These are phyloP conservation scores for Clamator glandarius DNA, from an alignment of 2,797 vertebrate genomes.

Conservation along the genomic window DNA sequence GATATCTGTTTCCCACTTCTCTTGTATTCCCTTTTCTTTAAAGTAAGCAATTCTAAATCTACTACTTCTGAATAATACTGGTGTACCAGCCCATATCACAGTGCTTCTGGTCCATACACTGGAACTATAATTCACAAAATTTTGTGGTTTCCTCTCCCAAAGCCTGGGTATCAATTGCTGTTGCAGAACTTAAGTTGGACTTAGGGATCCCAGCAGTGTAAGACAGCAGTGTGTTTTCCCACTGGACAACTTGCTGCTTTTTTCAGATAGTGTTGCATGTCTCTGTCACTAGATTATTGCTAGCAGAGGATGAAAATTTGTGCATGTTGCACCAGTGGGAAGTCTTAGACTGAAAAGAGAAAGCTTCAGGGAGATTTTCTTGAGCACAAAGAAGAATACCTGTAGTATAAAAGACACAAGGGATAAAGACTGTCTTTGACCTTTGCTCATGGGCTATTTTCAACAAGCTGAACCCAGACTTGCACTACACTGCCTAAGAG, in stretches of 20 bases:
- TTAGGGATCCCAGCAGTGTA: accelerated
- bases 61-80: not conserved
- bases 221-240: accelerated
- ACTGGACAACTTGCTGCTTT: not conserved
- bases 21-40: not conserved
- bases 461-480: not conserved
- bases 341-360: not conserved
- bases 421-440: not conserved
- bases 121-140: not conserved
- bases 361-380: not conserved
- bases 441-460: not conserved
- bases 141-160: not conserved
- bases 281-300: not conserved
- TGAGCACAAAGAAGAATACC: not conserved
- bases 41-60: not conserved
- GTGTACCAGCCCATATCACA: not conserved
- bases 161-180: not conserved
- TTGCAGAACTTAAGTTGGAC: not conserved
- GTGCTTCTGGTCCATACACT: not conserved
- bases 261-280: not conserved
- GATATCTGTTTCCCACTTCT: not conserved
- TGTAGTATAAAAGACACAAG: not conserved
- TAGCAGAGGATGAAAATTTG: not conserved
- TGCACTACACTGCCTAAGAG: accelerated
- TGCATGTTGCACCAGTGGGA: not conserved